Conservation (phyloP, 2,113 vertebrate species). For the Nymphicus hollandicus region DNA sequence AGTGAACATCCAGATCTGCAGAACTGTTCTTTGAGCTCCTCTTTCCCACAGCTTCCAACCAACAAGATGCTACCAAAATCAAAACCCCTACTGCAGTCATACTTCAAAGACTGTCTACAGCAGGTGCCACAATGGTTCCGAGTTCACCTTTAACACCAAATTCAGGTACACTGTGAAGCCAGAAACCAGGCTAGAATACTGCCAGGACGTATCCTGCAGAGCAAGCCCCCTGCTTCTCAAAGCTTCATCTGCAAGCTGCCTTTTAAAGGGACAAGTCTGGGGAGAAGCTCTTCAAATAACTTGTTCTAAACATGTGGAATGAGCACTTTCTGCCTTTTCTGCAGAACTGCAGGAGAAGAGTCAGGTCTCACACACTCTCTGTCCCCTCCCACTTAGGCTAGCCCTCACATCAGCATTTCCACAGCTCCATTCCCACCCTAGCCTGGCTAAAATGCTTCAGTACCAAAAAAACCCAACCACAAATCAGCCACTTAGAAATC, state of each 20-base stretch:
- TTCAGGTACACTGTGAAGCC: background rate
- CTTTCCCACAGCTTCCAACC: background rate
- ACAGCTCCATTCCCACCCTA: background rate
- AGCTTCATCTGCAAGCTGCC: background rate
- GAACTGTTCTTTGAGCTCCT: background rate
- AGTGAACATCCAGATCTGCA: background rate
- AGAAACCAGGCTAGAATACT: background rate
- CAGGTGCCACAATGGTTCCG: rapidly evolving
- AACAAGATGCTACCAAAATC: background rate
- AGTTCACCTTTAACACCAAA: background rate
- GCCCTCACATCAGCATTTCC: background rate
- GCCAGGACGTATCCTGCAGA: background rate
- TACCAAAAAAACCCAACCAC: background rate
- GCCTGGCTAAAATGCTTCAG: background rate
- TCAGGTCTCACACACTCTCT: rapidly evolving
- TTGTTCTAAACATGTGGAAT: background rate
- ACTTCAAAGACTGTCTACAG: background rate
- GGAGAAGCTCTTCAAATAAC: background rate
- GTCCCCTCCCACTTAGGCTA: background rate
- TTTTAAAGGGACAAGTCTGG: background rate
- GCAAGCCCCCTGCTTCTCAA: background rate
- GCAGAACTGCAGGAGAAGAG: background rate
- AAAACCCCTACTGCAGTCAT: background rate
- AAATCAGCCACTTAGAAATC: background rate
- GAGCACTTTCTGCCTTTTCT: background rate